Evolutionary conservation across 1,140 invertebrate genomes (phyloP), one percentile per base, ranked within the genome.

Genomic region (Calycopis cecrops): DNA sequence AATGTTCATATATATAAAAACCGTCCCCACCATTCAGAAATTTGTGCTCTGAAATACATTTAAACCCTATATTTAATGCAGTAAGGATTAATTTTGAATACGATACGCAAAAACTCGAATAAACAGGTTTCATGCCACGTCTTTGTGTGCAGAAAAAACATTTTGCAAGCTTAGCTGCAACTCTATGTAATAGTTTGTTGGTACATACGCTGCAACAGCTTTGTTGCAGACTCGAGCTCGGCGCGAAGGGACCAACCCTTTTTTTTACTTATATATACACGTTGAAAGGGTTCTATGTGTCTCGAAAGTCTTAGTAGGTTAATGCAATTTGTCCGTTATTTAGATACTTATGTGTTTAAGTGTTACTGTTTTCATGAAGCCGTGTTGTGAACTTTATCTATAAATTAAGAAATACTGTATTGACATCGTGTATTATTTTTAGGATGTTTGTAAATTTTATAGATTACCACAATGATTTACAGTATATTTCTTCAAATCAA

Each of bases 161-260:
- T 63, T 72, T 72, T 67, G 57, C 54, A 54, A 58, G 55, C 37
- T 58, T 51, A 52, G 37, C 52, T 56, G 55, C 57, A 56, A 48
- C 44, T 62, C 49, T 50, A 60, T 28, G 56, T 62, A 64, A 60
- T 49, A 34, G 44, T 55, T 48, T 59, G 52, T 51, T 57, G 34
- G 65, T 68, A 71, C 55, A 71, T 75, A 69, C 60, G 60, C 52
- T 68, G 69, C 67, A 74, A 67, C 62, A 55, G 51, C 57, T 50
- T 69, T 60, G 63, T 58, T 79, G 74, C 74, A 77, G 59, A 63
- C 67, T 59, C 52, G 73, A 77, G 74, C 78, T 79, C 74, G 51
- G n/a, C 11, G 58, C 64, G 58, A 69, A 73, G 76, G 76, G 73
- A 67, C 52, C 57, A 38, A 65, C 74, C 75, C 77, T 71, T 75